Base-by-base conservation (phyloP, 2,888 invertebrate genomes). In the Leptinotarsa tumamoca region DNA sequence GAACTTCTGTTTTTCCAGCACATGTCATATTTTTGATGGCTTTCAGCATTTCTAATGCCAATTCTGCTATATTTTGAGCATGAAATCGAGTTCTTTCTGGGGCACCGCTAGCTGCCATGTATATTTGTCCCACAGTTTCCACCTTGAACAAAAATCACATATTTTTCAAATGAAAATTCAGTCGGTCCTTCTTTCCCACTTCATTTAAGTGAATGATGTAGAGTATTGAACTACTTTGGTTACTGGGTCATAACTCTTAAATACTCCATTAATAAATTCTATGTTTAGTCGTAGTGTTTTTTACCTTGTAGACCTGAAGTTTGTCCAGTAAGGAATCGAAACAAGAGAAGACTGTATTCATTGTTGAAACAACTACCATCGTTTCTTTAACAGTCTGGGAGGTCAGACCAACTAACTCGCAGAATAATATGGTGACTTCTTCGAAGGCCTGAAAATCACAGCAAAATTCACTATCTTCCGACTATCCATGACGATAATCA, bases 61-160 rank as follows among this genome's bases (percentile, higher is more conserved):
- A 91, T 83, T 94, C 93, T 3, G 95, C 95, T 14, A 95, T 93
- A 78, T 94, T 92, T 76, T 92, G 91, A 0, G 95, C 95, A 87
- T 97, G 96, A 21, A 92, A 87, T 2, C 92, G 90, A 27, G 92
- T 91, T 69, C 92, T 89, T 84, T 96, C 95, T 0, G 96, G 96
- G 3, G 95, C 94, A 0, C 97, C 97, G 56, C 96, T 94, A 5
- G 96, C 96, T 58, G 95, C 93, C 96, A 97, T 97, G 87, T 97
- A 97, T 67, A 93, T 92, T 86, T 93, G 94, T 23, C 96, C 97
- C 2, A 96, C 95, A 0, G 97, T 97, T 90, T 97, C 97, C 75
- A 97, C 96, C 95, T 95, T 85, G 43, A 81, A 80, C 58, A 51
- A 61, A 73, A 54, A 3, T 54, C 5, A 54, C 18, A 54, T 18